Percentiles rank a stretch among this genome's conserved stretches.
Conservation (phyloP, 1,140 invertebrate genomes). For the Octopus sinensis region DNA sequence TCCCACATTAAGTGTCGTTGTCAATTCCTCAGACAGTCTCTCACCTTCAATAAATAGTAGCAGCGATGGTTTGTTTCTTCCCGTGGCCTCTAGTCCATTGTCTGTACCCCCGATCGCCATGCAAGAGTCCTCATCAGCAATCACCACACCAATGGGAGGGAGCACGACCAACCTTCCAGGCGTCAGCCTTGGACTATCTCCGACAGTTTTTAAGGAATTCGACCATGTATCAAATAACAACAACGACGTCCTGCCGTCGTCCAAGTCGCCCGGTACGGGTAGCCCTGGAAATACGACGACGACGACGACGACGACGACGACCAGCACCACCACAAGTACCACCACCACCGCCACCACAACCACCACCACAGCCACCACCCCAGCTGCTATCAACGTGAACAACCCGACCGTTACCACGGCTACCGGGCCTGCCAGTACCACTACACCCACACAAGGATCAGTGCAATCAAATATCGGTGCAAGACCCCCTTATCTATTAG, state of each 20-base stretch:
- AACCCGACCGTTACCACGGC: neutral
- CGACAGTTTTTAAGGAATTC: neutral
- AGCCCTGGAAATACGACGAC: neutral
- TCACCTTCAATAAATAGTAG: neutral
- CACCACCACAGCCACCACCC: neutral
- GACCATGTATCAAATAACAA: neutral
- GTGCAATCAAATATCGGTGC: neutral
- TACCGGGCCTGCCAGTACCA: neutral
- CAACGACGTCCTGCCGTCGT: neutral
- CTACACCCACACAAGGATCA: neutral
- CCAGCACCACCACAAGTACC: neutral
- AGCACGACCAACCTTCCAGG: neutral
- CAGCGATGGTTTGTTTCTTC: neutral
- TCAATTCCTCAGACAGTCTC: constrained; percentile 1
- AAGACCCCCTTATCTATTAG: neutral
- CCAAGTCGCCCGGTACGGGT: neutral
- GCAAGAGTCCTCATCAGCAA: neutral
- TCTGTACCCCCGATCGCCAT: neutral
- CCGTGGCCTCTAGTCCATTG: neutral
- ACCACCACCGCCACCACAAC: neutral
- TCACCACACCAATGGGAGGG: constrained; percentile 3
- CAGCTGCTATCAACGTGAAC: neutral
- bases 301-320: neutral
- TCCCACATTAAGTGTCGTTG: constrained; percentile 3
- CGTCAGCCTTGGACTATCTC: neutral